Conservation (phyloP, 2,797 vertebrate genomes). For the Crypturellus tataupa region DNA sequence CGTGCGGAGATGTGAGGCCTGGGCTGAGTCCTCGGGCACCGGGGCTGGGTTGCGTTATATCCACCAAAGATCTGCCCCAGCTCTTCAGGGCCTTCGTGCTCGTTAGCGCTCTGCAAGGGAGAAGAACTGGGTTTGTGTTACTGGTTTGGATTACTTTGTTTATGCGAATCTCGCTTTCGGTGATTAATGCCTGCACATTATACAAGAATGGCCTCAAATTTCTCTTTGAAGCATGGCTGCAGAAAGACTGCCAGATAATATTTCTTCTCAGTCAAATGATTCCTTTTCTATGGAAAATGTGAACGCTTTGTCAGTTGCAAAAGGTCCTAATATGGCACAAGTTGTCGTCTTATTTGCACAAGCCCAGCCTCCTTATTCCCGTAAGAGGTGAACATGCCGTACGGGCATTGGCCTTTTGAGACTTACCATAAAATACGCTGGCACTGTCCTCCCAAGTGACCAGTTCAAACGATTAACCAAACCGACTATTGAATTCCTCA, state of each 20-base stretch:
- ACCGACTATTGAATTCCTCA: constrained; percentile 51
- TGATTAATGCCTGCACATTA: constrained; percentile 11
- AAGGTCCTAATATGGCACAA: constrained; percentile 35
- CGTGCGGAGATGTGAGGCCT: not conserved
- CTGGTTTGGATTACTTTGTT: constrained; percentile 41
- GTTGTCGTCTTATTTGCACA: constrained; percentile 53
- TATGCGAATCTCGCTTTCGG: not conserved
- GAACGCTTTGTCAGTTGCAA: constrained; percentile 44
- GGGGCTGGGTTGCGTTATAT: not conserved
- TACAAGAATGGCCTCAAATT: constrained; percentile 7
- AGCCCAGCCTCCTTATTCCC: constrained; percentile 30
- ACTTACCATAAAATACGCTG: constrained; percentile 24
- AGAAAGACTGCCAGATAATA: constrained; percentile 40
- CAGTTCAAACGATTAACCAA: constrained; percentile 55
- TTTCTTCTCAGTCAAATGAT: constrained; percentile 30
- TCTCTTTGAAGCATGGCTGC: constrained; percentile 21
- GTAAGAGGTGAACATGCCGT: not conserved
- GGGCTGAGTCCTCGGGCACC: not conserved
- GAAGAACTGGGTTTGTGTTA: not conserved
- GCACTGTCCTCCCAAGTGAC: constrained; percentile 49
- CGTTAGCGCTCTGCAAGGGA: not conserved
- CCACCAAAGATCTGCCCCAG: not conserved
- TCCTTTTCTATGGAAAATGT: constrained; percentile 47
- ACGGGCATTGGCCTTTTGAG: not conserved
- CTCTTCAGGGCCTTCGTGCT: not conserved